Base-by-base conservation (phyloP, 2,888 invertebrate species). In the Oithona nana region DNA sequence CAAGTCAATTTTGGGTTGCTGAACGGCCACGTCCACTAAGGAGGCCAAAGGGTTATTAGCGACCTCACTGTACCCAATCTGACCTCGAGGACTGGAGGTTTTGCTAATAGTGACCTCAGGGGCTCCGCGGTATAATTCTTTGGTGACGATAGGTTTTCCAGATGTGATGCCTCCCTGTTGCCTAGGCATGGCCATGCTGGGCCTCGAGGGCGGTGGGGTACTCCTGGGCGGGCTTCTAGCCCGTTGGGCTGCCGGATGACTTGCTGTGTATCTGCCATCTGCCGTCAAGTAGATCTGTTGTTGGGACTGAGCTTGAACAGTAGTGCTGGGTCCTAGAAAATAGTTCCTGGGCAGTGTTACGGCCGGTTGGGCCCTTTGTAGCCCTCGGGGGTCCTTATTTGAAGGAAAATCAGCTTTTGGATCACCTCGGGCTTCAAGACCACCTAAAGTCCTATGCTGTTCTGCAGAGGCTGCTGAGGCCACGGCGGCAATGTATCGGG, bases 21-120 rank as follows among this genome's bases (percentile, higher is more conserved):
- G 86, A 1, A 86, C 87, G n/a, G 90, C 90, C 16, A 88, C 87
- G 72, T 92, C 88, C 8, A 90, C 92, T 61, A 92, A 75, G 59
- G 87, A 87, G 31, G 85, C 83, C 70, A 92, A 81, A 1, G 89
- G 88, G 73, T 90, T 90, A 72, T 89, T 66, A 29, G 66, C 66
- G 26, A 59, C 24, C 13, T 22, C 29, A 13, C 20, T 22, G 2
- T 28, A 24, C 28, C 54, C 54, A 11, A 57, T 28, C n/a, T n/a
- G n/a, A n/a, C n/a, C n/a, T 20, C 59, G 48, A 22, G 59, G 59
- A 30, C 30, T 16, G 28, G 20, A 30, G 11, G 59, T 59, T 26
- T 59, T 59, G 49, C 50, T 49, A 26, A 59, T 59, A 24, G 59
- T 59, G 3, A 59, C 59, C 28, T 59, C 59, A 1, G 59, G 59